Conservation (phyloP, 2,888 invertebrate species). For the Tanypteryx hageni region DNA sequence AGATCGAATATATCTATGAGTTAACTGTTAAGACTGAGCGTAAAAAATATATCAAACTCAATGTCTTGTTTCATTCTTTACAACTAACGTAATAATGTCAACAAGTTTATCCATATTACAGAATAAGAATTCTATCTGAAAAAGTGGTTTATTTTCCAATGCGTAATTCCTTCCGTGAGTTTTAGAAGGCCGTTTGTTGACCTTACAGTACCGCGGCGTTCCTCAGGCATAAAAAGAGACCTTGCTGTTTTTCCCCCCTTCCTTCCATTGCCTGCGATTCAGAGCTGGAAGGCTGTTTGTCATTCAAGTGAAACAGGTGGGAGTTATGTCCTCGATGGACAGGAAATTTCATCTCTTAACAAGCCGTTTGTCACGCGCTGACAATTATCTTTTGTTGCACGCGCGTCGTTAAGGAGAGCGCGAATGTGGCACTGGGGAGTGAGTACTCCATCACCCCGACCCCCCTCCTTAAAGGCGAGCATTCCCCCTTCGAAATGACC, state of each 20-base stretch:
- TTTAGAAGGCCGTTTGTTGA: not conserved
- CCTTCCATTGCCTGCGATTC: constrained; percentile 7
- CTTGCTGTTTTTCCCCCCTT: not conserved
- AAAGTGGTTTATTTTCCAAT: not conserved
- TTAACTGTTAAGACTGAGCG: too few relatives aligned
- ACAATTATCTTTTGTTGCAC: constrained; percentile 55
- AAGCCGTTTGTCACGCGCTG: constrained; percentile 27
- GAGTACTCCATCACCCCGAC: constrained; percentile 50
- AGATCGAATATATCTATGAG: too few relatives aligned
- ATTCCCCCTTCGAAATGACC: constrained; percentile 47
- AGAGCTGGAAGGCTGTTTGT: constrained; percentile 30
- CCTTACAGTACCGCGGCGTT: not conserved
- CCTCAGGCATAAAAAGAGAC: not conserved
- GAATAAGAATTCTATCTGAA: too few relatives aligned
- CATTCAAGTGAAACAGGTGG: constrained; percentile 37
- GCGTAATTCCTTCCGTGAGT: not conserved
- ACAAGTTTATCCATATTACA: too few relatives aligned
- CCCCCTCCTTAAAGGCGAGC: constrained; percentile 47
- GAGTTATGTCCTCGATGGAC: constrained; percentile 42
- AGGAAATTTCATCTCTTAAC: constrained; percentile 48
- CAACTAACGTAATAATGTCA: too few relatives aligned
- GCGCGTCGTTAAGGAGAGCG: constrained; percentile 38
- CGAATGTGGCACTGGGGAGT: constrained; percentile 21
- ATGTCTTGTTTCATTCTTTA: too few relatives aligned
- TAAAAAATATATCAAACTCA: too few relatives aligned